Conservation (phyloP, 2,888 invertebrate species). For the Drosophila hamatofila region DNA sequence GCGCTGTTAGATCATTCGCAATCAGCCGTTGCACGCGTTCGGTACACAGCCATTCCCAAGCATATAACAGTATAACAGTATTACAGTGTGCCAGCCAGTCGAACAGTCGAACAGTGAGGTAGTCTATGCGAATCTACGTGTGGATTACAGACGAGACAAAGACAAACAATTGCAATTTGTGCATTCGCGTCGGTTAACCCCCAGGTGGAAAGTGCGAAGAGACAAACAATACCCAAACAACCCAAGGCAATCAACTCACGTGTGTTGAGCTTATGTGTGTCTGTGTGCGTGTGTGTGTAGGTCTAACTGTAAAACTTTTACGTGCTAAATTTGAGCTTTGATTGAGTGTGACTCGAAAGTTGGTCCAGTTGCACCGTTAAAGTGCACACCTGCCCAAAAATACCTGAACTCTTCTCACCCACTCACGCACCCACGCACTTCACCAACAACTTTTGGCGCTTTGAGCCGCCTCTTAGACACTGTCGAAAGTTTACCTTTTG, state of each 20-base stretch:
- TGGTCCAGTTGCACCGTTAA: constrained; percentile 34
- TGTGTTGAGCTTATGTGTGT: constrained; percentile 13
- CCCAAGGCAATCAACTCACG: constrained; percentile 37
- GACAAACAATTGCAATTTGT: constrained; percentile 45
- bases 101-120: constrained; percentile 7
- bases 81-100: constrained; percentile 18
- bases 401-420: neutral
- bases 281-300: constrained; percentile 13
- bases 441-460: constrained; percentile 15
- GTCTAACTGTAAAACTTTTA: constrained; percentile 50
- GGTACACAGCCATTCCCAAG: constrained; percentile 52
- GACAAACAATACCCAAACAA: constrained; percentile 32
- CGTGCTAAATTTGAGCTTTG: constrained; percentile 82
- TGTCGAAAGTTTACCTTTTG: constrained; percentile 56
- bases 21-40: constrained; percentile 77
- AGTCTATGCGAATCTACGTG: constrained; percentile 42
- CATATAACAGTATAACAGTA: constrained; percentile 37
- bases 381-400: constrained; percentile 41
- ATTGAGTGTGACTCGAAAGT: constrained; percentile 77
- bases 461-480: constrained; percentile 58
- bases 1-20: constrained; percentile 83
- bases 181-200: constrained; percentile 30
- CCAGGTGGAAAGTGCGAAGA: constrained; percentile 12
- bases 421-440: constrained; percentile 8
- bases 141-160: constrained; percentile 23